Conservation (phyloP, 2,888 invertebrate genomes). For the Acleris emargana region DNA sequence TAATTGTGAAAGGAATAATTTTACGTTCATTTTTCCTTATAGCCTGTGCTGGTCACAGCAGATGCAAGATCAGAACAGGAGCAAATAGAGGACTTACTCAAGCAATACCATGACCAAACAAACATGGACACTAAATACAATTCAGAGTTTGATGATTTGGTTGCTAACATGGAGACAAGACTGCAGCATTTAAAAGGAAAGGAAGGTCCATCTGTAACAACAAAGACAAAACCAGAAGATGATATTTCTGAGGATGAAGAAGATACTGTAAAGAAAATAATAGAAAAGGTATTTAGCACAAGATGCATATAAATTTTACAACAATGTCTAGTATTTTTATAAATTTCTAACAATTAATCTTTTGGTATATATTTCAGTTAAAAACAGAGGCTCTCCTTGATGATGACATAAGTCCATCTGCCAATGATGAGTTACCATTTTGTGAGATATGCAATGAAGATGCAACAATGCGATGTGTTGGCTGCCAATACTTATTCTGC, state of each 20-base stretch:
- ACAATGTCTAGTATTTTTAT: neutral
- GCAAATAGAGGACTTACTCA: slow-evolving; percentile 88
- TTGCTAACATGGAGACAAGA: slow-evolving; percentile 64
- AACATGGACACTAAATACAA: slow-evolving; percentile 73
- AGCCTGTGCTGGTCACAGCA: slow-evolving; percentile 71
- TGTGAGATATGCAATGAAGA: slow-evolving; percentile 94
- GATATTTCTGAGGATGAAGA: slow-evolving; percentile 67
- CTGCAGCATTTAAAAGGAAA: slow-evolving; percentile 61
- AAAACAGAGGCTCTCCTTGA: slow-evolving; percentile 63
- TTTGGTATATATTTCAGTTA: slow-evolving; percentile 49
- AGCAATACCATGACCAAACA: slow-evolving; percentile 81
- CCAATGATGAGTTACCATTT: slow-evolving; percentile 87
- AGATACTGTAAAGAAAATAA: slow-evolving; percentile 59
- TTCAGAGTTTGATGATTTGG: slow-evolving; percentile 65
- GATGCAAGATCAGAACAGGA: slow-evolving; percentile 88
- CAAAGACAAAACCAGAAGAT: slow-evolving; percentile 30
- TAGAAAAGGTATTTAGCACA: slow-evolving; percentile 64
- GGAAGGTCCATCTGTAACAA: slow-evolving; percentile 34
- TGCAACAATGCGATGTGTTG: slow-evolving; percentile 88
- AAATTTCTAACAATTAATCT: neutral
- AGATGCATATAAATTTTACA: neutral
- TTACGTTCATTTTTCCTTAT: slow-evolving; percentile 39
- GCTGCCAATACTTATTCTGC: slow-evolving; percentile 93
- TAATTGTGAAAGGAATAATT: neutral
- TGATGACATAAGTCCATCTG: slow-evolving; percentile 50